Evolutionary conservation across 2,113 vertebrate genomes (phyloP), one percentile per base, ranked within the genome.

Genomic region (Atractosteus spatula): DNA sequence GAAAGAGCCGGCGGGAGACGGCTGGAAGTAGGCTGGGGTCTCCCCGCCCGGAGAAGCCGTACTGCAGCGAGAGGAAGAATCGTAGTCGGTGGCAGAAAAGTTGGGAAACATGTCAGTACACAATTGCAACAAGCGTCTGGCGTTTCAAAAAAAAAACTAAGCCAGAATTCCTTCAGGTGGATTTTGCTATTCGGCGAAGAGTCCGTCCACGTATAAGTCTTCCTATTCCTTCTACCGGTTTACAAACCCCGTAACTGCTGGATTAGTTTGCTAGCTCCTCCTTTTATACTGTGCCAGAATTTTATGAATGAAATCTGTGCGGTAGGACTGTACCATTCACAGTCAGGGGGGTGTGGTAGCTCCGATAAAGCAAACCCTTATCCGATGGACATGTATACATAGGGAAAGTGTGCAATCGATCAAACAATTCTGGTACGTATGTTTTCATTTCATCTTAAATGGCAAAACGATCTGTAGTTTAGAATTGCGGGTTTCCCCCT

Each of bases 31-130:
- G 55, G 90, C 92, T 65, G 94, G 92, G 76, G 81, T 96, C 85
- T 96, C 95, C 84, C 92, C 94, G 47, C 86, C 88, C 45, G 92
- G 92, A 81, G 95, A 96, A 77, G 93, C 93, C 78, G 95, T 92
- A 84, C 94, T 94, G 91, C 94, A 95, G 88, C 92, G 89, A 56
- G 94, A 94, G 69, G 90, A 91, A n/a, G 93, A 87, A 78, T 98
- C 96, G 86, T 95, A 93, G 62, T 95, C 96, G 56, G 90, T 78
- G 77, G 88, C 77, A 76, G 71, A 81, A 83, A 94, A 93, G 79
- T 91, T 91, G 5, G 88, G 91, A 83, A 92, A 92, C 94, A 96
- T 94, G 87, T 80, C 76, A 57, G 74, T n/a, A 65, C 51, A 70
- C 55, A 74, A 78, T 16, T 4, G 56, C 62, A 41, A 10, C 13